Evolutionary conservation across 2,888 invertebrate genomes (phyloP), one percentile per base, ranked within the genome.

Genomic region (Cetonia aurata): DNA sequence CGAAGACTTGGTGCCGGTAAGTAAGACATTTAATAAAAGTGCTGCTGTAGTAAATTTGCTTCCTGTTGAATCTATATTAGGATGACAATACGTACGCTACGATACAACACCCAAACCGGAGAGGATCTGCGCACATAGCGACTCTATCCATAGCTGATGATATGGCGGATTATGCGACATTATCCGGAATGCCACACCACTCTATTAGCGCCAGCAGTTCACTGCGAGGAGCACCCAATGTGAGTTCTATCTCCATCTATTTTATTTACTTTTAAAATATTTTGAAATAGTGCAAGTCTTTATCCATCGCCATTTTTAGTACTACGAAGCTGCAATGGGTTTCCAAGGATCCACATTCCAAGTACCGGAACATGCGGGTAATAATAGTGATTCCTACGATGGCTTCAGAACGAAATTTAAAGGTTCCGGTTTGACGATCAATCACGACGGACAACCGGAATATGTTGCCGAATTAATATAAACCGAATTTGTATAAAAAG

Each of bases 61-160:
- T 37, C 37, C 8, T 37, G 4, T 37, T 37, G 37, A 37, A 6
- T 37, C 37, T 37, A 37, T 37, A 37, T 52, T 81, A 90, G 90
- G 85, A 88, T 74, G 93, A 93, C 83, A 93, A 93, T 81, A 93
- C 93, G 0, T 93, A 93, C 82, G 93, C 93, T 3, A 93, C 93
- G 19, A 93, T 93, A 77, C 92, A 92, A 78, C 92, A 92, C 80
- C 90, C 91, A 41, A 82, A 85, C 71, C 77, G 86, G 71, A 79
- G 85, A 72, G 85, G 85, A n/a, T 86, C 86, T 0, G 80, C 84
- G 6, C 85, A 86, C 75, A 83, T 85, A 72, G 84, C 85, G 67
- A 79, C 82, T 0, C 79, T 85, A 73, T 84, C 84, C 10, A 75
- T 83, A 72, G 85, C 87, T 1, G 85, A 87, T 56, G 87, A 88